These are phyloP conservation scores for Aporophyla nigra DNA, from an alignment of 2,888 invertebrate genomes.

Conservation along the genomic window DNA sequence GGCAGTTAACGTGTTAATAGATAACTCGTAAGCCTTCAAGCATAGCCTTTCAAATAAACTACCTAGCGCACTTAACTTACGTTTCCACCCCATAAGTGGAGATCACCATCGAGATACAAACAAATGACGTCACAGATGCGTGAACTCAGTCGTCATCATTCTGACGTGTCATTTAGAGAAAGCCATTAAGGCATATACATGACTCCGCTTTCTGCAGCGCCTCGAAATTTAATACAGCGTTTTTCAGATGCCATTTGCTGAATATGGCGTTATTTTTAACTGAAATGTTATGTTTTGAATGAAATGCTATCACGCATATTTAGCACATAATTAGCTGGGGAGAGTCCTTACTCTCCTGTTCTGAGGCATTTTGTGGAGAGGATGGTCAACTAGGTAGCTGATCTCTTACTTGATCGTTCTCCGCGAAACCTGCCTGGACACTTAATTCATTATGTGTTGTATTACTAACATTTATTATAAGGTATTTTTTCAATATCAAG, in stretches of 20 bases:
- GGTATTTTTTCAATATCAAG: too few relatives aligned
- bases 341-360: too few relatives aligned
- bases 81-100: constrained; percentile 22
- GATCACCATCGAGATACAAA: constrained; percentile 24
- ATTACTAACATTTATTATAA: too few relatives aligned
- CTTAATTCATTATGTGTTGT: too few relatives aligned
- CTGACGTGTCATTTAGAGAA: constrained; percentile 50
- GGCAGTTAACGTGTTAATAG: neutral
- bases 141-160: constrained; percentile 47
- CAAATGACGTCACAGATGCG: constrained; percentile 45
- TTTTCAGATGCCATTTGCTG: constrained; percentile 33
- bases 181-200: constrained; percentile 39
- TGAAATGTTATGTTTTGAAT: constrained; percentile 2
- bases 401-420: too few relatives aligned
- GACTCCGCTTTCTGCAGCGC: constrained; percentile 17
- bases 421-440: too few relatives aligned
- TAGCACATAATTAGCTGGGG: too few relatives aligned
- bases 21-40: neutral
- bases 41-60: constrained; percentile 16
- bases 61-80: neutral
- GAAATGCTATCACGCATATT: neutral
- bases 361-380: too few relatives aligned
- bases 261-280: neutral
- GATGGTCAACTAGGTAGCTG: too few relatives aligned
- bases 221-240: constrained; percentile 2